Evolutionary conservation across 2,797 vertebrate species (phyloP), one percentile per base, ranked within the genome.

Genomic region (Crenuchus spilurus): DNA sequence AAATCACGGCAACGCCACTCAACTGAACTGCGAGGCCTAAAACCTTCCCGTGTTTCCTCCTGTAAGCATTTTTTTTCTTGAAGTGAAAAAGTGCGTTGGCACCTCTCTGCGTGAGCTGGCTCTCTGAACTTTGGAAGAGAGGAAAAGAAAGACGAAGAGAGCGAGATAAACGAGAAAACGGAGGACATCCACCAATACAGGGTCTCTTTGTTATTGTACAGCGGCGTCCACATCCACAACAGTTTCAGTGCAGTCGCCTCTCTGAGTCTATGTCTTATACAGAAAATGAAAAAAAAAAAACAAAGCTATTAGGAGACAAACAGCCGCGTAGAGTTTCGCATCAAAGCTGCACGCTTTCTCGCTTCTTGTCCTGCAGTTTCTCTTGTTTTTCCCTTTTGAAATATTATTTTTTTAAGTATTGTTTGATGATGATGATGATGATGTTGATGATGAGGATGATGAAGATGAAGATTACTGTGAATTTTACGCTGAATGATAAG

Each of bases 181-280:
- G 44, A 75, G 64, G 33, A 72, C 35, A 73, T 73, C 26, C 62
- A 75, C 57, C 63, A 67, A 83, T 20, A 63, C 71, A 76, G 82
- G 60, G 77, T 75, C 61, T 77, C 77, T 61, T 65, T 70, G 37
- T 62, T 65, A 69, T 65, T 70, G 22, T 81, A 78, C 82, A 77
- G n/a, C 30, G 78, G 22, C 57, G 39, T 52, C 65, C 75, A 63
- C 77, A 87, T 71, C 75, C 76, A 80, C 72, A 79, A 77, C 61
- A 70, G 7, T 2, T 79, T 83, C 84, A 70, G 58, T 57, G 83
- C 83, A 82, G 58, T 67, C 78, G 24, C 60, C 79, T 66, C 48
- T 77, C 81, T 78, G 83, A 87, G 79, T 90, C 72, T 79, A 74
- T 80, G 84, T 89, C 83, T 84, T 80, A 85, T 72, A 63, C 76